Evolutionary conservation across 2,797 vertebrate species (phyloP), one percentile per base, ranked within the genome.

Genomic region (Iguana delicatissima): DNA sequence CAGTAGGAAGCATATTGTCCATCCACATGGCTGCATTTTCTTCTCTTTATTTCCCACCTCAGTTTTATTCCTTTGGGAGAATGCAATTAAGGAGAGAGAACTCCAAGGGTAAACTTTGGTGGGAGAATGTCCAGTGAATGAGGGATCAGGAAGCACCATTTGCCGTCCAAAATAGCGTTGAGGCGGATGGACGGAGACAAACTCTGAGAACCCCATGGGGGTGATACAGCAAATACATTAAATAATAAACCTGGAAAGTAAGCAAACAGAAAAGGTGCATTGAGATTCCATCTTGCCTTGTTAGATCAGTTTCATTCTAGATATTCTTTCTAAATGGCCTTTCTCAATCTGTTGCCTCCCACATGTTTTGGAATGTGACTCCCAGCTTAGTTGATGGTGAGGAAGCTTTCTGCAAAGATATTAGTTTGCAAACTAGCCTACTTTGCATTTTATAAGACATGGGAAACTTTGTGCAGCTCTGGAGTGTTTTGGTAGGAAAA

Each of bases 171-270:
- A 96, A 96, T 95, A 96, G 96, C 96, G 85, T 93, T 92, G 96
- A 98, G 96, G 96, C 97, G 96, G 97, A 97, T 86, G 92, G 96
- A 97, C 95, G 96, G 96, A 96, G 94, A 97, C 93, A 94, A 95
- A 97, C 95, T 97, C 96, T 95, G 94, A 96, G 95, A 95, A 97
- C 98, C 98, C 98, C 98, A 98, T 97, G 95, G 98, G 98, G 98
- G 98, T 96, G 92, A 97, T 97, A 97, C 96, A 97, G 96, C 95
- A 97, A 97, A 97, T 95, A 96, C 91, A 96, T 98, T 97, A 97
- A 98, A 97, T 97, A 97, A 97, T 97, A 97, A 97, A 96, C 97
- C 97, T 98, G 95, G 22, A 95, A 95, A 69, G 0, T 87, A 96
- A 97, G 94, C 94, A 96, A 95, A 97, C 91, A 13, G 74, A 94